These are phyloP conservation scores for Diadromus collaris DNA, from an alignment of 2,888 invertebrate species.

Conservation along the genomic window DNA sequence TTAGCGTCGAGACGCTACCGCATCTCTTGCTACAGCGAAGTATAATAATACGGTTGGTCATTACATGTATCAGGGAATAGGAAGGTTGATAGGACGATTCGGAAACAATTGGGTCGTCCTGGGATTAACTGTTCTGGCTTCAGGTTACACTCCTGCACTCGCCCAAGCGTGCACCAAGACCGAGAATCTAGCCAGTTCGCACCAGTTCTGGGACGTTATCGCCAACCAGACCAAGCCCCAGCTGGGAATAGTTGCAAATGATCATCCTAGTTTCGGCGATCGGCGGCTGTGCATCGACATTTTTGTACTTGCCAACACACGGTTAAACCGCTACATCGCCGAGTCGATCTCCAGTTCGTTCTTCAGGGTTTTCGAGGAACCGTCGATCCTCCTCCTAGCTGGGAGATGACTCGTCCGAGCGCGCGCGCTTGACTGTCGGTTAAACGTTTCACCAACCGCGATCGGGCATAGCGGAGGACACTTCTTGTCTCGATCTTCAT, in stretches of 20 bases:
- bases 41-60: neutral
- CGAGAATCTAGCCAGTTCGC: neutral
- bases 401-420: conserved; percentile 23
- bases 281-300: neutral
- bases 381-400: conserved; percentile 34
- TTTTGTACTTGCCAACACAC: conserved; percentile 9
- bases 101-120: neutral
- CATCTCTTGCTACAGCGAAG: no score
- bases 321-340: neutral
- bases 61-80: neutral
- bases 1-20: no score
- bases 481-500: conserved; percentile 65
- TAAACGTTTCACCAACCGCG: conserved; percentile 32
- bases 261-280: neutral
- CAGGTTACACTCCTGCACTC: neutral
- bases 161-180: no score
- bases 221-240: neutral
- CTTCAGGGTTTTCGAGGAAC: conserved; percentile 58
- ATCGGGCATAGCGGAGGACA: conserved; percentile 36
- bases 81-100: conserved; percentile 7
- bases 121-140: neutral
- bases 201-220: neutral
- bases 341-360: neutral
- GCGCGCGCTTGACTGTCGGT: conserved; percentile 50
- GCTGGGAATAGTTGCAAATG: no score